Evolutionary conservation across 2,888 invertebrate species (phyloP).

Genomic region (Trichopoda pennipes): DNA sequence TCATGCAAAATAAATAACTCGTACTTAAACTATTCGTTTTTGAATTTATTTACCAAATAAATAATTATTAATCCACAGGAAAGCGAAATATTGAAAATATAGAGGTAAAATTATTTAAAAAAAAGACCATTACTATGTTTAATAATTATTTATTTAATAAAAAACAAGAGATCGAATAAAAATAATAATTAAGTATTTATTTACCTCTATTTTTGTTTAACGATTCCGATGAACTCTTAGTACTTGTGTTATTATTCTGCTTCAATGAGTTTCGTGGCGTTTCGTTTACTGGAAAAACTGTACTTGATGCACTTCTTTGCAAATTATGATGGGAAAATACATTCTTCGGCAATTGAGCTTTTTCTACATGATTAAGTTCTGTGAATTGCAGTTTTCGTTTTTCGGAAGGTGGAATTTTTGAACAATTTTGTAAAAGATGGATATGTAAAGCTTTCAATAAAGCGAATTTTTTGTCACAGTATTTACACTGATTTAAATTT

Average conservation of each 20-base stretch:
- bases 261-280: constrained; percentile 18
- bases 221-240: constrained; percentile 57
- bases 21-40: too few relatives aligned
- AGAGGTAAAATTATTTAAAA: too few relatives aligned
- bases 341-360: constrained; percentile 73
- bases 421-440: constrained; percentile 77
- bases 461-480: constrained; percentile 78
- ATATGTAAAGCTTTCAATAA: constrained; percentile 76
- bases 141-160: too few relatives aligned
- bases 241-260: constrained; percentile 41
- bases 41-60: too few relatives aligned
- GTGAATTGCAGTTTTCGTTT: constrained; percentile 77
- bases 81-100: too few relatives aligned
- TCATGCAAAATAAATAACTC: too few relatives aligned
- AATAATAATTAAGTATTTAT: too few relatives aligned
- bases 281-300: constrained; percentile 13
- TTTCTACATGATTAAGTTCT: constrained; percentile 75
- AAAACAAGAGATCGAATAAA: too few relatives aligned
- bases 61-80: too few relatives aligned
- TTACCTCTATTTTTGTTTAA: constrained; percentile 66
- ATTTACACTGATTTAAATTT: constrained; percentile 74
- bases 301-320: constrained; percentile 16
- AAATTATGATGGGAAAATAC: constrained; percentile 52
- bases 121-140: too few relatives aligned
- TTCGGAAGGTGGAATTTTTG: constrained; percentile 77